A percentile compares a stretch with the other conserved stretches of the same genome.
Evolutionary conservation across 2,113 vertebrate species (phyloP).

Genomic region (Raja brachyura): DNA sequence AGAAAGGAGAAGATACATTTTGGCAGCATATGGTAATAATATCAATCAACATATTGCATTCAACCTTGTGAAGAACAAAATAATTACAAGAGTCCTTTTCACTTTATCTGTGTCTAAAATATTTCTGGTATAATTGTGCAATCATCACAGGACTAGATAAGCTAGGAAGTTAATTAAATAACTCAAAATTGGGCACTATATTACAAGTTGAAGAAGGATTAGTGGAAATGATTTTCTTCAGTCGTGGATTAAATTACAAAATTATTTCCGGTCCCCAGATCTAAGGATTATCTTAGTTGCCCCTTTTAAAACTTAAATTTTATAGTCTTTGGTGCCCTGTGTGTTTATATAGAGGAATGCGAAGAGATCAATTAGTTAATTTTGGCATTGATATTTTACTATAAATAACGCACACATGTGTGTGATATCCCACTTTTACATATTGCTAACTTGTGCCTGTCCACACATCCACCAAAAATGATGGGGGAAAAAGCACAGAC

Average conservation of each 20-base stretch:
- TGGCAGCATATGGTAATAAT: not conserved
- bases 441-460: not conserved
- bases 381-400: not conserved
- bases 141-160: not conserved
- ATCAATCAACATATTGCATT: not conserved
- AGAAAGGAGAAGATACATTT: not conserved
- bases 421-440: not conserved
- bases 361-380: not conserved
- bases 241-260: not conserved
- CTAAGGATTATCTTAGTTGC: not conserved
- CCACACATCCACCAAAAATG: not conserved
- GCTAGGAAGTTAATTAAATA: not conserved
- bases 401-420: not conserved
- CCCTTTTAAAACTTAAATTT: not conserved
- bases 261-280: not conserved
- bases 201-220: conserved; percentile 17
- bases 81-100: not conserved
- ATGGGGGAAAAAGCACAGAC: not conserved
- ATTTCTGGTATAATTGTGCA: not conserved
- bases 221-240: not conserved
- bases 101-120: not conserved
- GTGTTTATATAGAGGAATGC: not conserved
- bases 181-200: conserved; percentile 23
- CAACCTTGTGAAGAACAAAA: not conserved
- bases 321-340: not conserved